Evolutionary conservation across 2,888 invertebrate genomes (phyloP), one percentile per base, ranked within the genome.

Genomic region (Caenorhabditis auriculariae): DNA sequence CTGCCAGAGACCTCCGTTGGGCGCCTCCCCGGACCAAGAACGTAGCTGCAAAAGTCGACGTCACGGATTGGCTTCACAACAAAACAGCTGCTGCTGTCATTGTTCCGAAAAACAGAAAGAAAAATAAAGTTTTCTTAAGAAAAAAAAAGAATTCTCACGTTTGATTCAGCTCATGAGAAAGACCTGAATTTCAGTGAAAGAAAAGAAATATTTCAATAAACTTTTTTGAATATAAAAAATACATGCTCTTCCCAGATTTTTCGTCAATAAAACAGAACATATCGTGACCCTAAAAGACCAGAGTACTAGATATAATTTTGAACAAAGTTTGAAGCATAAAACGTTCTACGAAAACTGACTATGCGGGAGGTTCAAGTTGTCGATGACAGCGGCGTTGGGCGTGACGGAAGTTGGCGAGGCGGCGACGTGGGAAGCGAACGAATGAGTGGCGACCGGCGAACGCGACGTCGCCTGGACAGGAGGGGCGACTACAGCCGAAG

Each of bases 271-370:
- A n/a, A n/a, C n/a, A n/a, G n/a, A n/a, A n/a, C n/a, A n/a, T n/a
- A n/a, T n/a, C n/a, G n/a, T n/a, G n/a, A n/a, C n/a, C n/a, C n/a
- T n/a, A n/a, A n/a, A n/a, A n/a, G n/a, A n/a, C n/a, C n/a, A n/a
- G n/a, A n/a, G n/a, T n/a, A n/a, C n/a, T n/a, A n/a, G n/a, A n/a
- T n/a, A n/a, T n/a, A n/a, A n/a, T n/a, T n/a, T n/a, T n/a, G n/a
- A n/a, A n/a, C n/a, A n/a, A n/a, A n/a, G n/a, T n/a, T n/a, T n/a
- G n/a, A n/a, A n/a, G n/a, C n/a, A n/a, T n/a, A n/a, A n/a, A n/a
- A n/a, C n/a, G n/a, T n/a, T n/a, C n/a, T n/a, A n/a, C n/a, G n/a
- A 23, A 53, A 43, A 65, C 76, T 64, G 39, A 79, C 79, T 79
- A 39, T 74, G 56, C 5, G 79, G 79, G 28, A 74, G 57, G 9